These are phyloP conservation scores for Nematopogon swammerdamellus DNA, from an alignment of 2,888 invertebrate species.

Conservation along the genomic window DNA sequence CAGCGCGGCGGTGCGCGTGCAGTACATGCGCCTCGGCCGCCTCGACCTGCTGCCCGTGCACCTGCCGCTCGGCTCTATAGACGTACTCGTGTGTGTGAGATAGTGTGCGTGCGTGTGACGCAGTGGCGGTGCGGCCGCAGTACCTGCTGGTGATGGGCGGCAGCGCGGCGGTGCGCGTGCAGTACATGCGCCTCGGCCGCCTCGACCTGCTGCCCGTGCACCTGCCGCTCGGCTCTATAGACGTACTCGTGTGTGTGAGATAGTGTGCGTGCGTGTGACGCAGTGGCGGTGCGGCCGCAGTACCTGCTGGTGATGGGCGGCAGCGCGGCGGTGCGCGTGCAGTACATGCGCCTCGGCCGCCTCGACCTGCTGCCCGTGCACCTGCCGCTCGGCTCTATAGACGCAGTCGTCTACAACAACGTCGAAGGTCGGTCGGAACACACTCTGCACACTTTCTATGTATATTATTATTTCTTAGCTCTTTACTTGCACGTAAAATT, in stretches of 20 bases:
- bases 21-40: slow-evolving; percentile 65
- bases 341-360: slow-evolving; percentile 65
- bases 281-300: slow-evolving; percentile 32
- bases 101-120: no score
- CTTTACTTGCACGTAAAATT: no score
- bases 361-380: slow-evolving; percentile 52
- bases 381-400: slow-evolving; percentile 49
- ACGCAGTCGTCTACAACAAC: slow-evolving; percentile 65
- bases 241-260: no score
- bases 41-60: slow-evolving; percentile 52
- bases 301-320: slow-evolving; percentile 56
- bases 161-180: no score
- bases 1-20: slow-evolving; percentile 58
- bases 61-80: slow-evolving; percentile 49
- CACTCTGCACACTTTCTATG: no score
- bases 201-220: no score
- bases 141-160: no score
- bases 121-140: no score
- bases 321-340: slow-evolving; percentile 58
- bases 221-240: no score
- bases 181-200: no score
- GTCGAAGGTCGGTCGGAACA: slow-evolving; percentile 22
- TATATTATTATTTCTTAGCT: no score
- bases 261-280: no score
- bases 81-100: slow-evolving; percentile 45